These are phyloP conservation scores for Nymphicus hollandicus DNA, from an alignment of 2,113 vertebrate species.

Conservation along the genomic window DNA sequence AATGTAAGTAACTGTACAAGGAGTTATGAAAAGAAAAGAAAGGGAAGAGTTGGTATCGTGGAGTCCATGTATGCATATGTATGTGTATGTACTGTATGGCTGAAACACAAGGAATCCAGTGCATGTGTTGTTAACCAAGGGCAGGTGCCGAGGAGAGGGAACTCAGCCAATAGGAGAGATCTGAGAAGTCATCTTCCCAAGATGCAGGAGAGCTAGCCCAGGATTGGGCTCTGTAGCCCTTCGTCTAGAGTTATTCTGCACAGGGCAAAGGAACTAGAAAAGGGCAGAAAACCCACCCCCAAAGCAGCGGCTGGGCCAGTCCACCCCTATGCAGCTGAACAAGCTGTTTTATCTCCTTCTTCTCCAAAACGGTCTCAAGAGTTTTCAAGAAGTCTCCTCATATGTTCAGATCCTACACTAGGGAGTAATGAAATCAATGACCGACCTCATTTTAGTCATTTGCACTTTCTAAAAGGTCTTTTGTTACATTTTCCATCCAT, in stretches of 20 bases:
- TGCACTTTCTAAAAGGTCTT: background rate
- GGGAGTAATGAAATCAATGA: background rate
- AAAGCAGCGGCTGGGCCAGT: background rate
- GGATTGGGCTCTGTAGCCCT: background rate
- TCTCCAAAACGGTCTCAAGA: background rate
- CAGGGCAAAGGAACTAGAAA: background rate
- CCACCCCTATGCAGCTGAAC: background rate
- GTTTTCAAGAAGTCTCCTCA: background rate
- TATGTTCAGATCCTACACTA: background rate
- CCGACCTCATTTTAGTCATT: background rate
- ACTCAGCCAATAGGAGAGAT: background rate
- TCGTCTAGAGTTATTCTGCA: fast-evolving
- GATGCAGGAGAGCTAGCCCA: background rate
- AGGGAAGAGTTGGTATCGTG: background rate
- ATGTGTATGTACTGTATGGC: fast-evolving
- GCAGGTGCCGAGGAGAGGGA: background rate
- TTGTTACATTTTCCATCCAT: background rate
- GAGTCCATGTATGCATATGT: background rate
- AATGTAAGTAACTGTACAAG: background rate
- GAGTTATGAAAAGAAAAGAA: background rate
- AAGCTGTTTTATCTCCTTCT: background rate
- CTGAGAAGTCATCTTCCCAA: fast-evolving
- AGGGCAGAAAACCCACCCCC: background rate
- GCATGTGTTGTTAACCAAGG: fast-evolving
- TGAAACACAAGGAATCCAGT: background rate